Evolutionary conservation across 1,140 invertebrate genomes (phyloP).

Genomic region (Listronotus oregonensis): DNA sequence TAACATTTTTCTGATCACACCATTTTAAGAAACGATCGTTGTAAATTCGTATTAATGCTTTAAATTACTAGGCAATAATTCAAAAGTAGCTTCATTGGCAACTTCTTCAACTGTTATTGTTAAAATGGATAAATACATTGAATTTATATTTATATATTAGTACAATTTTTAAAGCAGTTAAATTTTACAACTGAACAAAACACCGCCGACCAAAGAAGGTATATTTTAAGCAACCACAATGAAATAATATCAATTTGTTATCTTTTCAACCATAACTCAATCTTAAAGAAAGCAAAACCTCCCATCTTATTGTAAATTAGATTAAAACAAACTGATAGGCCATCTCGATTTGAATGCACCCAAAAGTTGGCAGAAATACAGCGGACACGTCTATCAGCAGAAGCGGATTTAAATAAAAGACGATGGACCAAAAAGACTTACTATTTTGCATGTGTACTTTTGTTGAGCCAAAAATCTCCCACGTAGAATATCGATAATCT

Average conservation of each 20-base stretch:
- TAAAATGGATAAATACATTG: no score
- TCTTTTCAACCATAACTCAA: slow-evolving; percentile 46
- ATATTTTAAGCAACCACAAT: slow-evolving; percentile 23
- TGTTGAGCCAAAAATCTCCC: slow-evolving; percentile 43
- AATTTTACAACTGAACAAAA: neutral
- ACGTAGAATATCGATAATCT: slow-evolving; percentile 43
- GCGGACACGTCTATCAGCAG: slow-evolving; percentile 47
- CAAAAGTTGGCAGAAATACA: slow-evolving; percentile 38
- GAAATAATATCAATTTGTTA: slow-evolving; percentile 49
- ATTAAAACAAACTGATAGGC: slow-evolving; percentile 41
- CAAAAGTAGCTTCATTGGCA: no score
- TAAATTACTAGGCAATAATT: no score
- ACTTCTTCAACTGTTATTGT: no score
- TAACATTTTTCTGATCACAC: no score
- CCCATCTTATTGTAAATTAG: slow-evolving; percentile 46
- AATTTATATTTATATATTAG: no score
- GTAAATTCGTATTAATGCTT: no score
- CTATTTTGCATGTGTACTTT: slow-evolving; percentile 36
- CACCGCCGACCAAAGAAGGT: slow-evolving; percentile 2
- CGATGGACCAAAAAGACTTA: slow-evolving; percentile 32
- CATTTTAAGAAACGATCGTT: no score
- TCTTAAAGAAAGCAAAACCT: slow-evolving; percentile 43
- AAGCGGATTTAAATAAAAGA: slow-evolving; percentile 44
- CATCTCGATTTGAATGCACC: slow-evolving; percentile 42
- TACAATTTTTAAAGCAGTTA: neutral